Evolutionary conservation across 1,140 invertebrate genomes (phyloP).

Genomic region (Berghia stephanieae): DNA sequence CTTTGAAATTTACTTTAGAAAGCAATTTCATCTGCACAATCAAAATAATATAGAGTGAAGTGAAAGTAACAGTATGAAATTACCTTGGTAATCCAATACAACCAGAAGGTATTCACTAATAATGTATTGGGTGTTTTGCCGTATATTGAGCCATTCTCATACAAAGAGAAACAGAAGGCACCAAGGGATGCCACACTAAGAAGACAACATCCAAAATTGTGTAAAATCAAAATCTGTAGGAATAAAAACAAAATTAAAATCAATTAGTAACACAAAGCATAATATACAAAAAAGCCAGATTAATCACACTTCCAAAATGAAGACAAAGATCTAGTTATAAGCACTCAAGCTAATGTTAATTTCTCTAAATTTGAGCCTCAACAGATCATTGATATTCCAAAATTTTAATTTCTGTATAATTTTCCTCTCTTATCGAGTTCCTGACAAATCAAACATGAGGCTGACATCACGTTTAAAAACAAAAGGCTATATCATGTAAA

Average conservation of each 20-base stretch:
- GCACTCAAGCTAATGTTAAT: neutral
- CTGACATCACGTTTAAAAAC: too few species aligned
- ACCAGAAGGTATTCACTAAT: conserved; percentile 43
- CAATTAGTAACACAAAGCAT: neutral
- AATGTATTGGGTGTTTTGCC: conserved; percentile 36
- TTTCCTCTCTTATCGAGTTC: too few species aligned
- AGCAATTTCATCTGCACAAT: neutral
- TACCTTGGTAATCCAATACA: conserved; percentile 59
- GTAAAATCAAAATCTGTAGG: conserved; percentile 55
- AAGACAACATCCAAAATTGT: conserved; percentile 59
- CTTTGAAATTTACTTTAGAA: too few species aligned
- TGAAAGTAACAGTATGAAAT: neutral
- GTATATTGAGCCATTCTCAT: conserved; percentile 47
- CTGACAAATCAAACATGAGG: too few species aligned
- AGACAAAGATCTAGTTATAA: neutral
- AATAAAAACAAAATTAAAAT: neutral
- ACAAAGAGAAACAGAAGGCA: conserved; percentile 50
- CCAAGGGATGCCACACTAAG: conserved; percentile 47
- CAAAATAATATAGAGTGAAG: neutral
- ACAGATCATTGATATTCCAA: neutral
- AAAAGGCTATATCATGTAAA: too few species aligned
- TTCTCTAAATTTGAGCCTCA: neutral
- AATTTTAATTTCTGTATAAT: too few species aligned
- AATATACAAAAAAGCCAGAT: neutral
- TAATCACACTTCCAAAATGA: neutral